Evolutionary conservation across 2,797 vertebrate genomes (phyloP).

Genomic region (Rhynchonycteris naso): DNA sequence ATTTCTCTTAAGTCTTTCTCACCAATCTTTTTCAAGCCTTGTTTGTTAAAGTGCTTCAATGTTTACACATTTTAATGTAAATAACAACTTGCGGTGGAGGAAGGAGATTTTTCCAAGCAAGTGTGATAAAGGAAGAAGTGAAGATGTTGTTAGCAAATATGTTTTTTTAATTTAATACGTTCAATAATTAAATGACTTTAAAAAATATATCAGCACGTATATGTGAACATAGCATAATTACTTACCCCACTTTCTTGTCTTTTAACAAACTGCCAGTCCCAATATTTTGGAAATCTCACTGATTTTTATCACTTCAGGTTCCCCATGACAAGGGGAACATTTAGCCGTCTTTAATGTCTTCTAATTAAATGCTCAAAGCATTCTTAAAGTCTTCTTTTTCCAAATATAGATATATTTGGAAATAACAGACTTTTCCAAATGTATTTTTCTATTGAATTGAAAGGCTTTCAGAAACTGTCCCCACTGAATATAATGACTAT

Average conservation of each 20-base stretch:
- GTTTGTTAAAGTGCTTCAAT: constrained; percentile 75
- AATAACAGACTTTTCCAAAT: constrained; percentile 77
- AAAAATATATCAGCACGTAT: not conserved
- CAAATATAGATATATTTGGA: constrained; percentile 83
- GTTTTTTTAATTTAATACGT: constrained; percentile 67
- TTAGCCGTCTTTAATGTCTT: constrained; percentile 85
- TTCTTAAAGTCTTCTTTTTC: constrained; percentile 80
- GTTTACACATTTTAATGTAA: constrained; percentile 71
- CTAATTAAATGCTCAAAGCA: constrained; percentile 83
- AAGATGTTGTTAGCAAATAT: constrained; percentile 74
- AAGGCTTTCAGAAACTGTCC: constrained; percentile 77
- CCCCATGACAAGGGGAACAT: constrained; percentile 79
- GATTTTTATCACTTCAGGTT: constrained; percentile 80
- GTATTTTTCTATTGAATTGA: constrained; percentile 80
- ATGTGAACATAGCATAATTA: constrained; percentile 71
- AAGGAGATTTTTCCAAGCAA: not conserved
- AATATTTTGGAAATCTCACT: constrained; percentile 85
- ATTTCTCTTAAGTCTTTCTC: constrained; percentile 53
- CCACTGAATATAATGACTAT: constrained; percentile 83
- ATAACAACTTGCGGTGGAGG: constrained; percentile 35
- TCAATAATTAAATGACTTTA: constrained; percentile 72
- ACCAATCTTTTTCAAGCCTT: constrained; percentile 52
- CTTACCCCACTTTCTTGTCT: constrained; percentile 77
- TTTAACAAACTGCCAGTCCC: constrained; percentile 76
- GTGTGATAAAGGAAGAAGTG: not conserved